Percentiles rank a stretch among this genome's conserved stretches.
phyloP scores from a whole-genome alignment of 2,888 invertebrate genomes.

The Zele albiditarsus region DNA sequence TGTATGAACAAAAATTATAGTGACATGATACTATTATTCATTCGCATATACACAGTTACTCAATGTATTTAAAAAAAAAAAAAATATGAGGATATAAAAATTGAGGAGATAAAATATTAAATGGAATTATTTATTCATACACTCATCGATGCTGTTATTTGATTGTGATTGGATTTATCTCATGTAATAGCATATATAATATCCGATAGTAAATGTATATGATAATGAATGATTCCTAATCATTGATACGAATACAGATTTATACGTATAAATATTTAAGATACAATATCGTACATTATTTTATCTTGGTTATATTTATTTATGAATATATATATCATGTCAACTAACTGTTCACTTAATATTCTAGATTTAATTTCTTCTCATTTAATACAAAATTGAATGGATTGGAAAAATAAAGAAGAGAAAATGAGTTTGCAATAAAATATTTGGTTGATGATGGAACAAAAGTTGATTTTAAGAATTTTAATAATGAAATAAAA shows the following conservation, averaged over 20 bases:
- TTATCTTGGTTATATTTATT: neutral
- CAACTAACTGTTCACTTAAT: no score
- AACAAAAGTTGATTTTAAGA: neutral
- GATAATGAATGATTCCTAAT: conserved; percentile 22
- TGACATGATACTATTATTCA: no score
- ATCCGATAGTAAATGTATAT: conserved; percentile 33
- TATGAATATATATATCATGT: no score
- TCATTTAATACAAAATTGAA: neutral
- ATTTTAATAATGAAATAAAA: no score
- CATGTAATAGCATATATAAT: neutral
- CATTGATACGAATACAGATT: neutral
- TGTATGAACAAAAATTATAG: no score
- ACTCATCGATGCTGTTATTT: conserved; percentile 2
- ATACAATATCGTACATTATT: neutral
- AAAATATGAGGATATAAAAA: neutral
- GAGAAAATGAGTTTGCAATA: neutral
- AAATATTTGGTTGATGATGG: neutral
- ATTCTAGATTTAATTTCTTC: no score
- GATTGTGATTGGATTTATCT: conserved; percentile 1
- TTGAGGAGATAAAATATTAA: neutral
- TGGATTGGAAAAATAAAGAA: neutral
- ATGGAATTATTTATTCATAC: neutral
- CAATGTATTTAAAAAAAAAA: neutral
- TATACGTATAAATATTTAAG: neutral
- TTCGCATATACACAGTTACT: no score